Evolutionary conservation across 2,888 invertebrate species (phyloP), one percentile per base, ranked within the genome.

Genomic region (Helobdella robusta): DNA sequence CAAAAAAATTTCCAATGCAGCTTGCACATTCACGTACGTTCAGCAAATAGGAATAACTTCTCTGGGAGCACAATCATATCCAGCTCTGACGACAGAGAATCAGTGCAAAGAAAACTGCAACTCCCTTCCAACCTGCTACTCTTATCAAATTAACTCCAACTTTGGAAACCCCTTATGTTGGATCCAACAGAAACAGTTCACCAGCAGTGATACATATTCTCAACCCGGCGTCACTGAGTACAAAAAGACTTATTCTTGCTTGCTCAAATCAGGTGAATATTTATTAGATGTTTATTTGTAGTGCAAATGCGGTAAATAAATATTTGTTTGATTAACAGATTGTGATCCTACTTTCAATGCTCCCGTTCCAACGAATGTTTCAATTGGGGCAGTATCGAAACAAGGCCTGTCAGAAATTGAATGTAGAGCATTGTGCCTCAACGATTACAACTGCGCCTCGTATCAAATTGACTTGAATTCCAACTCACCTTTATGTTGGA

Each of bases 401-500:
- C 1, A n/a, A 8, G 56, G 18, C 15, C 20, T 56, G 5, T 30
- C n/a, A 8, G 56, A 56, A 30, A 28, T 6, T 6, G 32, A 6
- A 8, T 56, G 56, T 28, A 56, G 32, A 20, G 28, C 6, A n/a
- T n/a, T 30, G 3, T 56, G 56, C 15, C 56, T 56, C 30, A n/a
- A n/a, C 25, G 6, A 6, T 25, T 8, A 28, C 32, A 28, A 15
- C 32, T 56, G 56, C n/a, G 25, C 32, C 30, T 62, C 62, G 18
- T 62, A 62, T 46, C 62, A 62, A 25, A 44, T 62, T 30, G 62
- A 62, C 34, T 8, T 15, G n/a, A 48, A 18, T n/a, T 15, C 25
- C 20, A 62, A 25, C 18, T 50, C 50, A 2, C 20, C 30, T n/a
- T 20, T 50, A 0, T 62, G 62, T 50, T 62, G 62, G 62, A 28